These are phyloP conservation scores for Aphaenogaster rudis DNA, from an alignment of 1,140 invertebrate genomes.

Conservation along the genomic window DNA sequence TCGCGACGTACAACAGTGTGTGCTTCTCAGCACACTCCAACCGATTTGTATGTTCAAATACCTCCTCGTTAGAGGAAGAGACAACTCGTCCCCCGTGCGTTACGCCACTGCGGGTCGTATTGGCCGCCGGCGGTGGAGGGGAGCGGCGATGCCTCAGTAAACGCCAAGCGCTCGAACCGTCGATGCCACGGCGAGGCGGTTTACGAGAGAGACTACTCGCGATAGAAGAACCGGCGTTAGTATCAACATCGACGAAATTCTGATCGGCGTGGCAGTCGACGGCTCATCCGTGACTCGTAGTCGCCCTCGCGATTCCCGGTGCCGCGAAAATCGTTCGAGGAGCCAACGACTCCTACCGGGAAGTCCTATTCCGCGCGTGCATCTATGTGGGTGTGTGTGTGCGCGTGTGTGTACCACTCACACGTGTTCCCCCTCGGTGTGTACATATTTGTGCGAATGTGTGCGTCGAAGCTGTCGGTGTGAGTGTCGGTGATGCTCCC, in stretches of 20 bases:
- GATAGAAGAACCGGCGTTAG: slow-evolving; percentile 38
- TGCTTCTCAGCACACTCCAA: background rate
- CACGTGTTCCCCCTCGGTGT: background rate
- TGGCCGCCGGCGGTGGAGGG: slow-evolving; percentile 47
- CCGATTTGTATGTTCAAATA: background rate
- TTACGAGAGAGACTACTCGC: slow-evolving; percentile 58
- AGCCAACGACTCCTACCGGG: slow-evolving; percentile 29
- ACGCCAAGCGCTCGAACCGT: slow-evolving; percentile 76
- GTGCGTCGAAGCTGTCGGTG: background rate
- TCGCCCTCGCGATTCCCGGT: slow-evolving; percentile 13
- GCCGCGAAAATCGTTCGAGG: slow-evolving; percentile 36
- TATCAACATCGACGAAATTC: slow-evolving; percentile 37
- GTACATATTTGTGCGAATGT: background rate
- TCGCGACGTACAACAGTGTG: background rate
- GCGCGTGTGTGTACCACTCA: background rate
- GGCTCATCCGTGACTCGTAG: slow-evolving; percentile 22
- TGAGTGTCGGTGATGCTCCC: slow-evolving; percentile 20
- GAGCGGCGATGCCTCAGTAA: slow-evolving; percentile 76
- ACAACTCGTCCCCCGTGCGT: slow-evolving; percentile 28
- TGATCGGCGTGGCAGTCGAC: background rate
- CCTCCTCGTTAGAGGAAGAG: slow-evolving; percentile 16
- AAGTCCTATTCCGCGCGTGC: slow-evolving; percentile 1
- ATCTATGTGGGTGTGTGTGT: background rate
- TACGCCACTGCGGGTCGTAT: slow-evolving; percentile 65
- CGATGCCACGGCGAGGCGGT: slow-evolving; percentile 65